Evolutionary conservation across 2,888 invertebrate species (phyloP), one percentile per base, ranked within the genome.

Genomic region (Asteroscopus sphinx): DNA sequence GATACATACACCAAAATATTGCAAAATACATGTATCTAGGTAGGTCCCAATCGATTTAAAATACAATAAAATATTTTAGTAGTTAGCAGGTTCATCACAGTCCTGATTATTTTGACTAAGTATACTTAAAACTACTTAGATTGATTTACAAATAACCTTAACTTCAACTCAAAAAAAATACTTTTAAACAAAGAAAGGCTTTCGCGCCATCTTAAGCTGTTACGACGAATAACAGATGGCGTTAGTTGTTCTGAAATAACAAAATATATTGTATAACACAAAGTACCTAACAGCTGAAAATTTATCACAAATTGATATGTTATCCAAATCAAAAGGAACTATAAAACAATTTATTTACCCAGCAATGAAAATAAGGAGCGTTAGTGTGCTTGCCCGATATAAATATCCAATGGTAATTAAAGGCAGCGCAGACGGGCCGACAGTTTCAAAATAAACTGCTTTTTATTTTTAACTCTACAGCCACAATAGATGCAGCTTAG

Each of bases 371-470:
- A 74, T 76, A 76, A 81, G 77, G 78, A 79, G 80, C 78, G 79
- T 76, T 79, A 75, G 76, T 73, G 66, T 74, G 60, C 73, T 72
- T 74, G 69, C 75, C 73, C 73, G 79, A 77, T 85, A 86, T 86
- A 87, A 85, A 86, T 86, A 86, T 77, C 79, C 71, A 70, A 71
- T 68, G 74, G 85, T 82, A 86, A 86, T 86, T 85, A 86, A 85
- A 85, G 79, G 76, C 79, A 76, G 72, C 74, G 80, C 85, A 84
- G 85, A 83, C 87, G 76, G 77, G 79, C 80, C 80, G 83, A 82
- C 80, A 76, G 71, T 78, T 79, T 82, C 71, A 80, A 87, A 86
- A 86, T 86, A 87, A 83, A 83, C 85, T 72, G 65, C 75, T 79
- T 78, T 79, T 80, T 85, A 85, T 86, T 85, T 86, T 85, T 80